Evolutionary conservation across 2,888 invertebrate species (phyloP), one percentile per base, ranked within the genome.

Genomic region (Drosophila nr. fundita): DNA sequence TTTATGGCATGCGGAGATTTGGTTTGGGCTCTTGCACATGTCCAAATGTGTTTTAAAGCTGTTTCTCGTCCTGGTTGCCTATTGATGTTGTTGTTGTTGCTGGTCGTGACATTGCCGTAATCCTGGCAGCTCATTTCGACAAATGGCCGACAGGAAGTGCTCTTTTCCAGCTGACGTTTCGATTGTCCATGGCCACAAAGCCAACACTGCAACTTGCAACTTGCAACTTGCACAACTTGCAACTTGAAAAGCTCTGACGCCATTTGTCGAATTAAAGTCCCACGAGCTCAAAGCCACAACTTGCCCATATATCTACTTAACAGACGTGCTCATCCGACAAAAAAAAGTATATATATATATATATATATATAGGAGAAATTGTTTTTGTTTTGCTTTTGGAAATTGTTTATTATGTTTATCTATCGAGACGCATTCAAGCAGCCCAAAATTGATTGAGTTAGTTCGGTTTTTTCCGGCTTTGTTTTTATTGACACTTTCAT

Each of bases 101-200:
- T 60, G 55, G 75, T 77, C 73, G 68, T 77, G 85, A 73, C 82
- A 85, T 76, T 82, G 78, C 69, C 76, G 76, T 89, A 84, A 84
- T 78, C 87, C 87, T 84, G 85, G 75, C 90, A 75, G 86, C 88
- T 87, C 90, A 89, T 87, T 87, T 68, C 88, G 90, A 89, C 85
- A 85, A 85, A 85, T 89, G 88, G 90, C 78, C 78, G 86, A 66
- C 90, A 85, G 90, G 88, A 85, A 78, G 86, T 85, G 80, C 77
- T 87, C 86, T 84, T 83, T 73, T 58, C 70, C 79, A 61, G 62
- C 57, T 71, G 74, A 66, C 73, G 58, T 67, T 66, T 30, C 65
- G 50, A 68, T 59, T 64, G 80, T 62, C 61, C 42, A 42, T 68
- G 50, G 24, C 50, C 63, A 40, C 36, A 40, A 24, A n/a, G 27